Base-by-base conservation (phyloP, 2,888 invertebrate genomes). In the Watsonalla cultraria region DNA sequence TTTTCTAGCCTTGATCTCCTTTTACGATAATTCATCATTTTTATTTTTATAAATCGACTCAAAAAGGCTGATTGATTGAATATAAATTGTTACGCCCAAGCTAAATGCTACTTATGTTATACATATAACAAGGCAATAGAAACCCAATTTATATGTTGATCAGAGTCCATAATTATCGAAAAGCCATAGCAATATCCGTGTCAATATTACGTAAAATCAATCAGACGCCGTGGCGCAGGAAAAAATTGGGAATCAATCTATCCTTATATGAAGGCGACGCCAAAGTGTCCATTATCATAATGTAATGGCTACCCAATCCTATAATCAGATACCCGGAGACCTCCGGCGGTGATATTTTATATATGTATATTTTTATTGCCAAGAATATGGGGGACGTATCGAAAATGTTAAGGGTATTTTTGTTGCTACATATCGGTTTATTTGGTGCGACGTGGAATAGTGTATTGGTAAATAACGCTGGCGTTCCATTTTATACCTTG, bases 161-260 rank as follows among this genome's bases (percentile, higher is more conserved):
- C 45, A 46, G 37, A 45, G 15, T 61, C 62, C 62, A 64, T 78
- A 75, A 77, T 74, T 73, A 76, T 75, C 72, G 69, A 69, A 68
- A 71, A 66, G 62, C 70, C 60, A 74, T 75, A 69, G 68, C 66
- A 70, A 70, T 70, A 73, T 66, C 61, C 56, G 54, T 61, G 57
- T 64, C 72, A 72, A 78, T 75, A 76, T 70, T 68, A 8, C 74
- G 65, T 72, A 79, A 73, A 82, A 80, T 83, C 81, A 80, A 81
- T 82, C 82, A 79, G 72, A 53, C 66, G 71, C 62, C 64, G 54
- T 33, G 50, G 58, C 55, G 56, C 64, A 70, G 69, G 70, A 74
- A 80, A 82, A 82, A 84, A 83, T 79, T 81, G 82, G 73, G 79
- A 84, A 85, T 85, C 85, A 85, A 84, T 86, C 86, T 84, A 86